Base-by-base conservation (phyloP, 1,140 invertebrate genomes). In the Zaprionus gabonicus region DNA sequence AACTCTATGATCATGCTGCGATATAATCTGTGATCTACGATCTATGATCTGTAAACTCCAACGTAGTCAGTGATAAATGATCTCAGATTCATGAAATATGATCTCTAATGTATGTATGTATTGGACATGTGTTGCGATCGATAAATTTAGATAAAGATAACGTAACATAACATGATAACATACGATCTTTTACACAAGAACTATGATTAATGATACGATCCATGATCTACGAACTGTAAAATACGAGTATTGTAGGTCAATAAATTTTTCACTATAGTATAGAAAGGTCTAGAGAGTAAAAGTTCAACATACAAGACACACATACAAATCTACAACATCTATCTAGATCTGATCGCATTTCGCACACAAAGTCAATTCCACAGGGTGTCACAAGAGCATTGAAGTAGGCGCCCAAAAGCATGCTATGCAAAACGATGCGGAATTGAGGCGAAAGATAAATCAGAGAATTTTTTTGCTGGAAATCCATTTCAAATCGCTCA, bases 401-500 rank as follows among this genome's bases (percentile, higher is more conserved):
- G 46, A 51, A 51, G 46, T 59, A 55, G 1, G 23, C 60, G 58
- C 20, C 66, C 49, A 41, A 53, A 53, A 28, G 56, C 9, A 51
- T 63, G 67, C 58, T 53, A 15, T 10, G 31, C 51, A 34, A 70
- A 12, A 53, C 67, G n/a, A 9, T 70, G 58, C n/a, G 67, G 46
- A 53, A 70, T 62, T 70, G 67, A 62, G 51, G n/a, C 34, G 27
- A 51, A 51, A n/a, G 4, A 2, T 1, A 2, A 66, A 34, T 12
- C 23, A 55, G 25, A 49, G 9, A 10, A 27, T 0, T 27, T 0
- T 27, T 28, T 34, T 4, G n/a, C 25, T 4, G 2, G 3, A 4
- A n/a, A 4, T n/a, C 3, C 41, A 44, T 44, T 17, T 12, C 0
- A 17, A 28, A 23, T 2, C 7, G 0, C 46, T 51, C 10, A 12